Evolutionary conservation across 2,888 invertebrate species (phyloP).

Genomic region (Argynnis bischoffii): DNA sequence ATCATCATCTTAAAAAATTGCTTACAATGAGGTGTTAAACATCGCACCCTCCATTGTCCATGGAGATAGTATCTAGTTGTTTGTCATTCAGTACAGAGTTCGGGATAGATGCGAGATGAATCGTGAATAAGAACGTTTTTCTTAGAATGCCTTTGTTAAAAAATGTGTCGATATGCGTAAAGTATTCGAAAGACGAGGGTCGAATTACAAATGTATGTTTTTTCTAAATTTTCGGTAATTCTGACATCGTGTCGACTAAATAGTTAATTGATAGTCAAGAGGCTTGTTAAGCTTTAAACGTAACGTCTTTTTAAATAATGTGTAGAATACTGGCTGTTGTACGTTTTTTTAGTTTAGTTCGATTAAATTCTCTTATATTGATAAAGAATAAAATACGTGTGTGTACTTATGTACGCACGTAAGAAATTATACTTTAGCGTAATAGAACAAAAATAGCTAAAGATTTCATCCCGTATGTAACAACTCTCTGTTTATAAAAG

Average conservation of each 20-base stretch:
- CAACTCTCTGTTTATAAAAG: too few species aligned
- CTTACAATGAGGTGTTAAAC: conserved; percentile 45
- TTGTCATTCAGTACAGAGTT: conserved; percentile 55
- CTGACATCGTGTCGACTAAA: conserved; percentile 20
- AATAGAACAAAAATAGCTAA: too few species aligned
- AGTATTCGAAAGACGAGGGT: conserved; percentile 52
- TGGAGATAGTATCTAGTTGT: conserved; percentile 38
- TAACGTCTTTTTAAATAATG: not conserved
- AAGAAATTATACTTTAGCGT: too few species aligned
- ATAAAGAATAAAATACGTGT: too few species aligned
- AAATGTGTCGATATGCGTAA: conserved; percentile 65
- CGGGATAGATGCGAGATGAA: conserved; percentile 56
- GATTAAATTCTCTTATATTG: too few species aligned
- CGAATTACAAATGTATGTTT: conserved; percentile 46
- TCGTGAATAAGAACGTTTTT: conserved; percentile 61
- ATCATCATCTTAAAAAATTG: conserved; percentile 34
- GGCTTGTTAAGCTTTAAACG: not conserved
- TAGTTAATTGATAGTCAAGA: conserved; percentile 19
- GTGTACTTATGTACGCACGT: too few species aligned
- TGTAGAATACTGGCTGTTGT: not conserved
- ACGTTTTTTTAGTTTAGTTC: too few species aligned
- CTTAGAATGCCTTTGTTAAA: conserved; percentile 51
- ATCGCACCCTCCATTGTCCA: conserved; percentile 39
- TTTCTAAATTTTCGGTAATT: conserved; percentile 22
- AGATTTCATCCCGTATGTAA: too few species aligned